Evolutionary conservation across 1,140 invertebrate species (phyloP).

Genomic region (Macrosteles quadrilineatus): DNA sequence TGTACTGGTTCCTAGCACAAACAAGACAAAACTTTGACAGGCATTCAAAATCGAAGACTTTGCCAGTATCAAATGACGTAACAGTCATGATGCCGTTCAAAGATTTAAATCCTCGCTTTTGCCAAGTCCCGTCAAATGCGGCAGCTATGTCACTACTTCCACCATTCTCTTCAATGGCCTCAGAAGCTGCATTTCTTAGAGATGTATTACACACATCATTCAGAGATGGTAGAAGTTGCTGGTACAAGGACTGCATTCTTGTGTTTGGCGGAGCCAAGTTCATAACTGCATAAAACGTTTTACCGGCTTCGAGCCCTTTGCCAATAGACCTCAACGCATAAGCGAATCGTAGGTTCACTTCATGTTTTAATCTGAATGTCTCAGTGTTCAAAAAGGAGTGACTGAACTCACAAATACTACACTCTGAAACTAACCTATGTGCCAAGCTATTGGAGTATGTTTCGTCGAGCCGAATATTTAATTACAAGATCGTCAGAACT

Average conservation of each 20-base stretch:
- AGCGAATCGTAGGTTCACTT: not conserved
- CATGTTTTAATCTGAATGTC: too few relatives aligned
- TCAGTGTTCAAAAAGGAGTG: too few relatives aligned
- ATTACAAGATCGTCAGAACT: too few relatives aligned
- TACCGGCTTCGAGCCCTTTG: not conserved
- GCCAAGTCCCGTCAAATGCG: slow-evolving; percentile 34
- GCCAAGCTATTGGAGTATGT: too few relatives aligned
- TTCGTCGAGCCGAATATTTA: too few relatives aligned
- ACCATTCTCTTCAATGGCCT: not conserved
- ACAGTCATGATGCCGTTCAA: slow-evolving; percentile 17
- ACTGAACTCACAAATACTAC: too few relatives aligned
- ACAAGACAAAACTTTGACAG: slow-evolving; percentile 29
- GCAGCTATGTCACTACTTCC: not conserved
- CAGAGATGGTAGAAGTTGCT: not conserved
- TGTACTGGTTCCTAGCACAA: not conserved
- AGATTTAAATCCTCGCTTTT: slow-evolving; percentile 31
- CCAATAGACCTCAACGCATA: not conserved
- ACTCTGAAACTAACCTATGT: too few relatives aligned
- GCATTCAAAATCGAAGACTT: slow-evolving; percentile 32
- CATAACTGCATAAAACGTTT: not conserved
- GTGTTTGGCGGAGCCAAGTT: slow-evolving; percentile 5
- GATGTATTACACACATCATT: not conserved
- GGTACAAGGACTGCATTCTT: not conserved
- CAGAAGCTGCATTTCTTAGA: not conserved
- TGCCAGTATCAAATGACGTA: slow-evolving; percentile 30